Conservation (phyloP, 2,888 invertebrate species). For the Rotaria macrura region DNA sequence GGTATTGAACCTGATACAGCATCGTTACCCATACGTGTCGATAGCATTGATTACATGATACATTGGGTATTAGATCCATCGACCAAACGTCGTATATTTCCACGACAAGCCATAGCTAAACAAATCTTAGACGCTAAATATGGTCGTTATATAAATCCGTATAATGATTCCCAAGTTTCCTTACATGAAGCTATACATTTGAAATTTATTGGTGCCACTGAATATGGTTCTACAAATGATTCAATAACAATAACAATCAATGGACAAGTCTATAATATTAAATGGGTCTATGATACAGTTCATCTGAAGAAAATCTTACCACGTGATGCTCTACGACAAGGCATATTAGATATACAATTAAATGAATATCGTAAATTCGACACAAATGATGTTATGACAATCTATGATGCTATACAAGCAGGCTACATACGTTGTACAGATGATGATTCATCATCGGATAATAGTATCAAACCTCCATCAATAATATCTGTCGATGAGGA, state of each 20-base stretch:
- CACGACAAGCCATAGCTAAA: slow-evolving; percentile 26
- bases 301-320: slow-evolving; percentile 25
- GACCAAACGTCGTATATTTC: slow-evolving; percentile 25
- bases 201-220: slow-evolving; percentile 31
- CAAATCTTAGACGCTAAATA: slow-evolving; percentile 21
- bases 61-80: slow-evolving; percentile 34
- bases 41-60: slow-evolving; percentile 30
- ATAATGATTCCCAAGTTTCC: slow-evolving; percentile 22
- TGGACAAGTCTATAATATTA: not conserved
- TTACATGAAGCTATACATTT: slow-evolving; percentile 32
- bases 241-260: slow-evolving; percentile 20
- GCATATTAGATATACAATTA: slow-evolving; percentile 26
- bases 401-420: slow-evolving; percentile 29
- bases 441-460: not conserved
- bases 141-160: slow-evolving; percentile 22
- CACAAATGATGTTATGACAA: slow-evolving; percentile 27
- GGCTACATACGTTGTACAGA: slow-evolving; percentile 26
- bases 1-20: slow-evolving; percentile 29
- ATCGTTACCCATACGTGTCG: slow-evolving; percentile 25
- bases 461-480: slow-evolving; percentile 27
- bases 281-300: slow-evolving; percentile 31
- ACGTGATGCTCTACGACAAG: slow-evolving; percentile 28
- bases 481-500: slow-evolving; percentile 32
- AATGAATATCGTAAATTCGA: slow-evolving; percentile 29
- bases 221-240: slow-evolving; percentile 20